Evolutionary conservation across 2,888 invertebrate species (phyloP).

Genomic region (Spisula subtruncata): DNA sequence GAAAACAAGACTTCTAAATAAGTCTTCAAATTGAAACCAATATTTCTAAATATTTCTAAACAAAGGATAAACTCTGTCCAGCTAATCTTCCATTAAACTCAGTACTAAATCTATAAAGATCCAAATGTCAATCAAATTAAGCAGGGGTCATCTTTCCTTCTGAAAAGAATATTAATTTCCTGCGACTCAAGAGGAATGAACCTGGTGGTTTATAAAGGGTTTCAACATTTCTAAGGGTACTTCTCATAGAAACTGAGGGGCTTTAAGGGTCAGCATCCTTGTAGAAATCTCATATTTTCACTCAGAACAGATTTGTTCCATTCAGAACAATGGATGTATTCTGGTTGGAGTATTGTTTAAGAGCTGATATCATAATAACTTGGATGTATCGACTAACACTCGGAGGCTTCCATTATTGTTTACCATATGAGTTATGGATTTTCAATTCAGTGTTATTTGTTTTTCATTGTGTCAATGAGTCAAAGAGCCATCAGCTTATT

Average conservation of each 20-base stretch:
- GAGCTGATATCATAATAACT: slow-evolving; percentile 1
- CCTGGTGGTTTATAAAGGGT: not conserved
- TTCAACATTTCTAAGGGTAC: slow-evolving; percentile 22
- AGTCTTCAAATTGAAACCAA: not conserved
- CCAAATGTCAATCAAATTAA: slow-evolving; percentile 19
- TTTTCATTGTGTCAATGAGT: slow-evolving; percentile 21
- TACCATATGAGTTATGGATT: not conserved
- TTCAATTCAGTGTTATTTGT: slow-evolving; percentile 18
- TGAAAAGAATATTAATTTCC: slow-evolving; percentile 18
- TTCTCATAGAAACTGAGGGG: not conserved
- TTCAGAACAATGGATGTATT: not conserved
- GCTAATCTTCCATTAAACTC: not conserved
- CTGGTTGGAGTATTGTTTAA: slow-evolving; percentile 15
- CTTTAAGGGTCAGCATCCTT: slow-evolving; percentile 6
- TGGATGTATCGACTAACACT: not conserved
- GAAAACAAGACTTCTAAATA: not conserved
- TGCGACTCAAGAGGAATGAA: not conserved
- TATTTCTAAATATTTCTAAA: slow-evolving; percentile 8
- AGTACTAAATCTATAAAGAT: slow-evolving; percentile 12
- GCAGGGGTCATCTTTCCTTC: not conserved
- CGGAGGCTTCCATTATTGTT: slow-evolving; percentile 3
- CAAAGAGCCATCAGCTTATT: not conserved
- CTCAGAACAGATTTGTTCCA: slow-evolving; percentile 13
- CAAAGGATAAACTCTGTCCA: not conserved
- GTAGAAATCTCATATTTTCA: not conserved